phyloP scores from a whole-genome alignment of 2,888 invertebrate genomes.

The Athalia rosae region DNA sequence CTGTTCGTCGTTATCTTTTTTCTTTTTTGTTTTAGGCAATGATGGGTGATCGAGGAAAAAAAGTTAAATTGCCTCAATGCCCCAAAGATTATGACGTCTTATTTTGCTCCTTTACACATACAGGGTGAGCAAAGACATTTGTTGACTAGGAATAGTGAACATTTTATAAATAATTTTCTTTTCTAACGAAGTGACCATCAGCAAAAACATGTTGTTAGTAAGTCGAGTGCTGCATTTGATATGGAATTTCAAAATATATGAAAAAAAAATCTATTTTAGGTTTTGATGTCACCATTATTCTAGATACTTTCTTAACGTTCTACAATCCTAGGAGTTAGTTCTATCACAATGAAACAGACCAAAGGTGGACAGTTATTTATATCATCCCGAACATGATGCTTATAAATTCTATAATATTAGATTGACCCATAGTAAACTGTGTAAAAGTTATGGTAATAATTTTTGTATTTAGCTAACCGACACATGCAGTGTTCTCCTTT shows the following conservation, averaged over 20 bases:
- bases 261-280: neutral
- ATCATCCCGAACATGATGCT: neutral
- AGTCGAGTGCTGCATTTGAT: too few species aligned
- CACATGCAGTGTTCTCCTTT: conserved; percentile 5
- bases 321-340: neutral
- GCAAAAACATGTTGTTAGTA: too few species aligned
- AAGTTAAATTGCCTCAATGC: too few species aligned
- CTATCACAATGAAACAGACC: neutral
- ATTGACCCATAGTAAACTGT: conserved; percentile 24
- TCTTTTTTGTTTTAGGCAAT: conserved; percentile 6
- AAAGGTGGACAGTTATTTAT: conserved; percentile 33
- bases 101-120: neutral
- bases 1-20: conserved; percentile 34
- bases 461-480: neutral
- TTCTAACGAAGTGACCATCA: too few species aligned
- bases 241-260: neutral
- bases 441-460: neutral
- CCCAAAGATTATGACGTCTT: too few species aligned
- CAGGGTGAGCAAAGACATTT: neutral
- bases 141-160: neutral
- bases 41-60: conserved; percentile 5
- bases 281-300: neutral
- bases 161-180: too few species aligned
- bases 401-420: conserved; percentile 14
- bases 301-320: neutral